Percentiles rank a stretch among this genome's conserved stretches.
Conservation (phyloP, 2,797 vertebrate genomes). For the Tinamus major region DNA sequence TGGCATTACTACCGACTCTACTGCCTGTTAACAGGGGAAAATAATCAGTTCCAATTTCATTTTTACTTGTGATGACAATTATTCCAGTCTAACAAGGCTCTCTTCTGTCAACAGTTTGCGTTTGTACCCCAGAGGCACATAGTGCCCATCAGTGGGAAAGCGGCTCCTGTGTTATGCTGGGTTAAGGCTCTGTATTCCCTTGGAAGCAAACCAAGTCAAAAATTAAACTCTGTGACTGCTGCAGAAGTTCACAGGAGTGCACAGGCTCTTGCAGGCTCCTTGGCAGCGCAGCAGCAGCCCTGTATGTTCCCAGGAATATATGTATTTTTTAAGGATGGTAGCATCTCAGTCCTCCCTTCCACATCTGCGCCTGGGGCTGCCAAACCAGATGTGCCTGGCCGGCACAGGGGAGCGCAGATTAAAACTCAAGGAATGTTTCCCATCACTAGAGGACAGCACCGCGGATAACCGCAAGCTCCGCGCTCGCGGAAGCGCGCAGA, state of each 20-base stretch:
- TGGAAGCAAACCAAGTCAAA: background rate
- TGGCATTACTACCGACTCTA: background rate
- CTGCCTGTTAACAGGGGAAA: background rate
- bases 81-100: background rate
- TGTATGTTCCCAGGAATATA: background rate
- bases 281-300: constrained; percentile 12
- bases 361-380: background rate
- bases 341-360: background rate
- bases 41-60: background rate
- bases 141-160: background rate
- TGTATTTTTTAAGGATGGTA: background rate
- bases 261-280: background rate
- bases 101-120: background rate
- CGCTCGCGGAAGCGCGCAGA: background rate
- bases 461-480: background rate
- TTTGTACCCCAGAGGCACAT: background rate
- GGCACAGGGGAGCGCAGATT: background rate
- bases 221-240: background rate
- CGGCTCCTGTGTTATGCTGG: background rate
- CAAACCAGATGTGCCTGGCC: background rate
- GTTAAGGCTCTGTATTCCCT: background rate
- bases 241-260: constrained; percentile 11
- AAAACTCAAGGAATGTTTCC: background rate
- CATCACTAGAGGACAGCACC: background rate
- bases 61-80: background rate